These are phyloP conservation scores for Sabellastarte sp. DNA, from an alignment of 2,888 invertebrate species.

Conservation along the genomic window DNA sequence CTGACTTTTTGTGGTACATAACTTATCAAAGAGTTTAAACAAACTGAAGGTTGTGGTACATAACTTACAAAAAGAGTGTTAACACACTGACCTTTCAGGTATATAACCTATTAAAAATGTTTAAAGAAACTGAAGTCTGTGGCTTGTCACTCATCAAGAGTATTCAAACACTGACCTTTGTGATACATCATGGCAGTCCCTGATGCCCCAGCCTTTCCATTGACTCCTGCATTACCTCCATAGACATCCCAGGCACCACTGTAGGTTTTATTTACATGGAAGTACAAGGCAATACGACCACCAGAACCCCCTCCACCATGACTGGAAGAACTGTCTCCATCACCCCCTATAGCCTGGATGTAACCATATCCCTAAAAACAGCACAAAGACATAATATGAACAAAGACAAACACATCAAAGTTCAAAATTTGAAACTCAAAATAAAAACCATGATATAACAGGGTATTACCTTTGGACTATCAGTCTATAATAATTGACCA, in stretches of 20 bases:
- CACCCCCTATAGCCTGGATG: constrained; percentile 38
- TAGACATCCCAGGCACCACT: constrained; percentile 28
- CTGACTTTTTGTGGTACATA: too few relatives aligned
- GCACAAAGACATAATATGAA: not conserved
- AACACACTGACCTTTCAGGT: too few relatives aligned
- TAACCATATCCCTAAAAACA: constrained; percentile 38
- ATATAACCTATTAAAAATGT: too few relatives aligned
- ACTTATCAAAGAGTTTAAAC: too few relatives aligned
- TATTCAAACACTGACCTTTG: constrained; percentile 38
- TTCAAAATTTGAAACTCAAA: too few relatives aligned
- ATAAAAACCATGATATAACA: too few relatives aligned
- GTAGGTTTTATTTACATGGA: constrained; percentile 12
- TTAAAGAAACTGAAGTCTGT: too few relatives aligned
- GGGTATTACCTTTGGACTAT: too few relatives aligned
- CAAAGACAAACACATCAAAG: not conserved
- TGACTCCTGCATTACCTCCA: constrained; percentile 29
- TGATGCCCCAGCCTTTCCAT: constrained; percentile 35
- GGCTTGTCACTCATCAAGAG: too few relatives aligned
- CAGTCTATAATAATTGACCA: too few relatives aligned
- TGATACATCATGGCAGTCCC: constrained; percentile 43
- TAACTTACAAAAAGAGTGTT: too few relatives aligned
- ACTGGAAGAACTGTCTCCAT: constrained; percentile 31
- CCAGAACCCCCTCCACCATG: constrained; percentile 42
- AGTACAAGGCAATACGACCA: constrained; percentile 37
- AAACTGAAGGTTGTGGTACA: too few relatives aligned